Conservation (phyloP, 2,113 vertebrate species). For the Microcebus tavaratra region DNA sequence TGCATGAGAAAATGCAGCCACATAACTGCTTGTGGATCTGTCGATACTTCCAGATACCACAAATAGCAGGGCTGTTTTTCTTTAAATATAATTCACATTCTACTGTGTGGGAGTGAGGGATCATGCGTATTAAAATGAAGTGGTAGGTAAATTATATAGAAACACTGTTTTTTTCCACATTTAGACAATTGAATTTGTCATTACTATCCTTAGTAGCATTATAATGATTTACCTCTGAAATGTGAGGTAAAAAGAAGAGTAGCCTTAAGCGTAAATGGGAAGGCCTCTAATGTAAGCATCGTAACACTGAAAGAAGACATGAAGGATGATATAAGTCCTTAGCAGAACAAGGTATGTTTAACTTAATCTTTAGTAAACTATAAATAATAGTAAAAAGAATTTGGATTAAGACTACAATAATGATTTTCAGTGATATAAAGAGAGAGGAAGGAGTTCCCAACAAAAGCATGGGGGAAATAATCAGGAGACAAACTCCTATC, state of each 20-base stretch:
- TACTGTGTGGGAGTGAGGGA: neutral
- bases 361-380: neutral
- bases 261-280: neutral
- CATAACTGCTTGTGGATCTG: neutral
- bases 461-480: neutral
- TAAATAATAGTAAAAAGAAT: neutral
- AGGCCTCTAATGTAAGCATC: neutral
- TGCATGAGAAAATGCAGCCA: neutral
- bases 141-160: neutral
- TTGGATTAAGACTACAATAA: neutral
- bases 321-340: neutral
- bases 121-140: neutral
- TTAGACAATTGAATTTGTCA: neutral
- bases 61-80: neutral
- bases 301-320: neutral
- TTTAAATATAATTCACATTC: constrained; percentile 26
- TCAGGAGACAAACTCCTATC: neutral
- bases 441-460: neutral
- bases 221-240: neutral
- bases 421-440: neutral
- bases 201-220: neutral
- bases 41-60: neutral
- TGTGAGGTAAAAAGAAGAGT: neutral
- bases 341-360: neutral
- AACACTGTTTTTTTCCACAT: neutral